Base-by-base conservation (phyloP, 2,888 invertebrate genomes). In the Oscheius sp. region DNA sequence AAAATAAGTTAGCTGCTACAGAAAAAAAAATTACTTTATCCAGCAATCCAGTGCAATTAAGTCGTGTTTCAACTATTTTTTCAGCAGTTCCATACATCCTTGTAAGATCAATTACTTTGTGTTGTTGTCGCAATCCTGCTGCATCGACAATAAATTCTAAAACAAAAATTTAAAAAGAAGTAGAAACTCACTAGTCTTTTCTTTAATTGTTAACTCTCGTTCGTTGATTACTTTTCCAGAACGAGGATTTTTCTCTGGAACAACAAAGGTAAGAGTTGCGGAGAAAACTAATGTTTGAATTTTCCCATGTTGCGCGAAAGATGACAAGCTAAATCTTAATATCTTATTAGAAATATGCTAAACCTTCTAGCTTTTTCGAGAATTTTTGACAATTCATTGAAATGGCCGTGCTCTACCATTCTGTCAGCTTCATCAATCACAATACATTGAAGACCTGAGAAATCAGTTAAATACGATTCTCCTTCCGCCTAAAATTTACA, bases 341-440 rank as follows among this genome's bases (percentile, higher is more conserved):
- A 37, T 17, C 5, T 17, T n/a, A 37, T 58, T 34, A 3, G 4
- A 2, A n/a, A 53, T 31, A 25, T 20, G 23, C 1, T 15, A 20
- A 2, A 69, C 69, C 48, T 68, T 25, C 31, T 31, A 10, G 61
- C 48, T 4, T 46, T 37, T 0, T 92, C 92, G 3, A 98, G 87
- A 42, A 98, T 88, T 15, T 91, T 90, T 25, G 92, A 91, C 1
- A 98, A 87, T 88, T 99, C 97, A 76, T 93, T 92, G 87, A 97
- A 98, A 87, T 98, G 97, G 0, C 95, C 95, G 87, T 78, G 91
- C 92, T 98, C 97, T 17, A 97, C 89, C 97, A 99, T 97, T 71
- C 98, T 91, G 88, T 99, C 98, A 0, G 97, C 96, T 89, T 99
- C 98, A 88, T 99, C 98, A 78, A 97, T 93, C 0, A 94, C 96